phyloP scores from a whole-genome alignment of 2,888 invertebrate species.

The Lepidochitona cinerea region DNA sequence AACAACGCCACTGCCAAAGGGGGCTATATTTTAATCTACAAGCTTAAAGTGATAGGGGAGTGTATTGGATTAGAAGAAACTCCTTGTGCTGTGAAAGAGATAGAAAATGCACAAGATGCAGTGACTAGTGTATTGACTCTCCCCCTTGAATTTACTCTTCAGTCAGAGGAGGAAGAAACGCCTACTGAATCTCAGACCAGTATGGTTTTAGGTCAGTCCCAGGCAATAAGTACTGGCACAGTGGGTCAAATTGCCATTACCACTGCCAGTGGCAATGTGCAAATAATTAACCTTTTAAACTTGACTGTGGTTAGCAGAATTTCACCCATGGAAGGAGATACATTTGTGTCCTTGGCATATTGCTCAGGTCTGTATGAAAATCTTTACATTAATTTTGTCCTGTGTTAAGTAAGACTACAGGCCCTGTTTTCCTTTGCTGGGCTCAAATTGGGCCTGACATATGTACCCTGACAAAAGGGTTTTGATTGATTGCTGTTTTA shows the following conservation, averaged over 20 bases:
- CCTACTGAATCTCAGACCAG: constrained; percentile 7
- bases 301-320: constrained; percentile 79
- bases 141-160: constrained; percentile 52
- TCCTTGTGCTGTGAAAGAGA: constrained; percentile 73
- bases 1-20: constrained; percentile 10
- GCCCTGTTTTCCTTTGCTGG: no score
- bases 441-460: no score
- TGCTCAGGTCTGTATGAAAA: constrained; percentile 80
- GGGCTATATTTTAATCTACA: constrained; percentile 75
- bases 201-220: neutral
- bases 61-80: constrained; percentile 74
- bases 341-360: constrained; percentile 85
- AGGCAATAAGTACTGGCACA: constrained; percentile 8
- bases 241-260: constrained; percentile 79
- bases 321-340: constrained; percentile 51
- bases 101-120: constrained; percentile 40
- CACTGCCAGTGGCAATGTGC: constrained; percentile 82
- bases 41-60: constrained; percentile 75
- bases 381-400: no score
- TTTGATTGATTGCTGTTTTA: no score
- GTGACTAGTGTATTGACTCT: constrained; percentile 53
- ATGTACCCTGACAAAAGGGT: no score
- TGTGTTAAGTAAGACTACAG: no score
- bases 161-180: constrained; percentile 53
- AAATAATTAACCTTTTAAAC: constrained; percentile 81